Evolutionary conservation across 1,140 invertebrate genomes (phyloP).

Genomic region (Apis mellifera): DNA sequence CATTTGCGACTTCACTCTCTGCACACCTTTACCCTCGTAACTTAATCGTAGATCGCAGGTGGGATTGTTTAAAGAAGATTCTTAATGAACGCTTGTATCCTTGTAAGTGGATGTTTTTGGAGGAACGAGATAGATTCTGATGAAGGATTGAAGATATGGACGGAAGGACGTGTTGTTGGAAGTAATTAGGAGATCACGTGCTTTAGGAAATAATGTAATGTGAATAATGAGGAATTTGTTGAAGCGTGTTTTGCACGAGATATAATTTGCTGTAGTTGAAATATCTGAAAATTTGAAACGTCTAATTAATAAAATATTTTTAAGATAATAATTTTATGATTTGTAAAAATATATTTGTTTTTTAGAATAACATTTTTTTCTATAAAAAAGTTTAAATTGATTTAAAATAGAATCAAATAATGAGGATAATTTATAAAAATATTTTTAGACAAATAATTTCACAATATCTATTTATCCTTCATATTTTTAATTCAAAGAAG

Average conservation of each 20-base stretch:
- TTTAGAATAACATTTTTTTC: too few species aligned
- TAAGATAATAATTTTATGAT: too few species aligned
- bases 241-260: background rate
- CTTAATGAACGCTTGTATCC: background rate
- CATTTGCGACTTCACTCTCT: conserved; percentile 32
- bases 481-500: too few species aligned
- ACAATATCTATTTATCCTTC: background rate
- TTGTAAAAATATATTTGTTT: too few species aligned
- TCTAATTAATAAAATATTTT: too few species aligned
- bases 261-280: background rate
- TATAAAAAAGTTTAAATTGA: too few species aligned
- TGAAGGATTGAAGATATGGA: too few species aligned
- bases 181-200: background rate
- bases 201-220: background rate
- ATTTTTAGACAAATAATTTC: background rate
- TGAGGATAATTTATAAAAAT: too few species aligned
- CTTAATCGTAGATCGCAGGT: conserved; percentile 33
- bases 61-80: conserved; percentile 29
- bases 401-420: too few species aligned
- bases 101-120: background rate
- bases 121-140: too few species aligned
- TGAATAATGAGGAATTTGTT: background rate
- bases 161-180: background rate
- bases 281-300: too few species aligned
- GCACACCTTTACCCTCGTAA: conserved; percentile 24